Base-by-base conservation (phyloP, 1,140 invertebrate species). In the Heliconius melpomene region DNA sequence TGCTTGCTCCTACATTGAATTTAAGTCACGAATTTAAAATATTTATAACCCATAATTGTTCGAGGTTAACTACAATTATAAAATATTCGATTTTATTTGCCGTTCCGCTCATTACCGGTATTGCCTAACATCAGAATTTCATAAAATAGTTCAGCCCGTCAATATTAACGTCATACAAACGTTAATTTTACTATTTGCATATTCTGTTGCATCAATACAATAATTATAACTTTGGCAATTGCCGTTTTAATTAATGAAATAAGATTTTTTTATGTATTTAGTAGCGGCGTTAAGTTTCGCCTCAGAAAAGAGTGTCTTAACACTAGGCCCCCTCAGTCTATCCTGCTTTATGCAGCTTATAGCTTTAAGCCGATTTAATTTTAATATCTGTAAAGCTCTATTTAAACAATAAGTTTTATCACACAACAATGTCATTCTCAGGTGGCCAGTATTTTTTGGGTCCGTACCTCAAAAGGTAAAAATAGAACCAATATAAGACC, bases 51-150 rank as follows among this genome's bases (percentile, higher is more conserved):
- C 74, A 80, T 80, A 73, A 77, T 73, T 74, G 73, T 75, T 77
- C 74, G 52, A 80, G 79, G 79, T 77, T 74, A 80, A 77, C 50
- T 74, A 74, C 26, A 54, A 77, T 66, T 74, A 80, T 77, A 77
- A 77, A 76, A 73, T 76, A 76, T 32, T 60, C 75, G 46, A 50
- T 60, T 52, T 36, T 82, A 79, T 82, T 82, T 77, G 72, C 57
- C 81, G 81, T 80, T 82, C 79, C 81, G 81, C 78, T 82, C 75
- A 66, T 77, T 79, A 80, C 66, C 60, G 66, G 20, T 38, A 73
- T 82, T 82, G 74, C 81, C 72, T 80, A 77, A 80, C 70, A 18
- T 57, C 26, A 76, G 78, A 80, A 82, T 82, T 80, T 80, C 72
- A 74, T 70, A 70, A 78, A 78, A 72, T 75, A 78, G 75, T 72